These are phyloP conservation scores for Drosophila suboccidentalis DNA, from an alignment of 2,888 invertebrate genomes.

Conservation along the genomic window DNA sequence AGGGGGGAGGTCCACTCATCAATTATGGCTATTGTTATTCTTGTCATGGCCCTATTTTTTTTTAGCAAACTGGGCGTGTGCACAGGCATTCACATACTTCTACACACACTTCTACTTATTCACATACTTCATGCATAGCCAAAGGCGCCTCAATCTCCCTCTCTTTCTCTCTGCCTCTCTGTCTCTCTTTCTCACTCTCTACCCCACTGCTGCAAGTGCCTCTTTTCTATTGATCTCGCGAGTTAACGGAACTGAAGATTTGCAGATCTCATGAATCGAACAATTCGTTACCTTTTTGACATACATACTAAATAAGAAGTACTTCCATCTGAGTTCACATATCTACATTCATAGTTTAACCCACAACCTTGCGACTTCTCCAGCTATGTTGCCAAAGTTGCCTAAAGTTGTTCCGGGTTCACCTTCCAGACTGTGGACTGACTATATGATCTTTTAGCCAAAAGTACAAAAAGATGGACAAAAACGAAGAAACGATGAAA, in stretches of 20 bases:
- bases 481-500: too few relatives aligned
- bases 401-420: neutral
- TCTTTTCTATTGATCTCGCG: slow-evolving; percentile 8
- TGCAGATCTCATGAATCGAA: neutral
- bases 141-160: neutral
- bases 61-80: slow-evolving; percentile 37
- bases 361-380: neutral
- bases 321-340: neutral
- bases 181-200: neutral
- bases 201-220: neutral
- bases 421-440: too few relatives aligned
- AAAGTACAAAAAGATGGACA: neutral
- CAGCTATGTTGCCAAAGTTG: neutral
- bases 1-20: slow-evolving; percentile 22
- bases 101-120: neutral
- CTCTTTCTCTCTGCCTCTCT: neutral
- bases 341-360: neutral
- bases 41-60: slow-evolving; percentile 25
- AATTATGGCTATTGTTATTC: slow-evolving; percentile 55
- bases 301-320: slow-evolving; percentile 1
- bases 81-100: slow-evolving; percentile 19
- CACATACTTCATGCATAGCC: neutral
- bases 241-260: slow-evolving; percentile 4
- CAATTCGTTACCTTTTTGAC: slow-evolving; percentile 8
- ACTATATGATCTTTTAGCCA: neutral